These are phyloP conservation scores for Rhynchomys soricoides DNA, from an alignment of 2,113 vertebrate species.

Conservation along the genomic window DNA sequence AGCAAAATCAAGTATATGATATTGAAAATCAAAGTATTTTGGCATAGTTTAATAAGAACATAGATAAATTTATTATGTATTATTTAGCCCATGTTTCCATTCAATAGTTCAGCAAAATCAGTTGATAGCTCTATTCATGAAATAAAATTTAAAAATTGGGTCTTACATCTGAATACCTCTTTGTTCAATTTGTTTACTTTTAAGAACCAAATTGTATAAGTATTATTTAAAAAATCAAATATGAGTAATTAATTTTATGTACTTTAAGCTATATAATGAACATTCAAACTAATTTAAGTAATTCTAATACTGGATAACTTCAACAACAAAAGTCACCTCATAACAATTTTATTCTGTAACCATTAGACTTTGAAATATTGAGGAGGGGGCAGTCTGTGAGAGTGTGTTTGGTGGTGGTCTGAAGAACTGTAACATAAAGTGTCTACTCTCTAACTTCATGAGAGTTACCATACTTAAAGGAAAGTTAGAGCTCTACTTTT, in stretches of 20 bases:
- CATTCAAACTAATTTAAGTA: not conserved
- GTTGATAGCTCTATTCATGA: not conserved
- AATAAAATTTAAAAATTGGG: not conserved
- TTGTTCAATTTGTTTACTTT: not conserved
- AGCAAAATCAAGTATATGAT: not conserved
- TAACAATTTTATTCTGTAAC: not conserved
- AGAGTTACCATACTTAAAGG: not conserved
- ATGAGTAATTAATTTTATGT: not conserved
- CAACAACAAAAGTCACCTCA: not conserved
- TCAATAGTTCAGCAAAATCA: not conserved
- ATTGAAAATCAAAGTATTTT: not conserved
- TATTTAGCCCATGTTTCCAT: not conserved
- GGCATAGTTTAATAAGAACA: not conserved
- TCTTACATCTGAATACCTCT: not conserved
- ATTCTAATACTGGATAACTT: not conserved
- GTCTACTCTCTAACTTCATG: not conserved
- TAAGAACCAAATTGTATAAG: not conserved
- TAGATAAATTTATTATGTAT: not conserved
- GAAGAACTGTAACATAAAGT: not conserved
- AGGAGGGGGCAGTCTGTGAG: not conserved
- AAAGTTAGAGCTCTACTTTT: not conserved
- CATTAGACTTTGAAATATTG: not conserved
- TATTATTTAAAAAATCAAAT: not conserved
- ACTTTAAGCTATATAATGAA: not conserved
- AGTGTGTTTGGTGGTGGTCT: not conserved